Percentiles rank a stretch among this genome's conserved stretches.
Evolutionary conservation across 2,888 invertebrate species (phyloP).

Genomic region (Phyto melanocephala): DNA sequence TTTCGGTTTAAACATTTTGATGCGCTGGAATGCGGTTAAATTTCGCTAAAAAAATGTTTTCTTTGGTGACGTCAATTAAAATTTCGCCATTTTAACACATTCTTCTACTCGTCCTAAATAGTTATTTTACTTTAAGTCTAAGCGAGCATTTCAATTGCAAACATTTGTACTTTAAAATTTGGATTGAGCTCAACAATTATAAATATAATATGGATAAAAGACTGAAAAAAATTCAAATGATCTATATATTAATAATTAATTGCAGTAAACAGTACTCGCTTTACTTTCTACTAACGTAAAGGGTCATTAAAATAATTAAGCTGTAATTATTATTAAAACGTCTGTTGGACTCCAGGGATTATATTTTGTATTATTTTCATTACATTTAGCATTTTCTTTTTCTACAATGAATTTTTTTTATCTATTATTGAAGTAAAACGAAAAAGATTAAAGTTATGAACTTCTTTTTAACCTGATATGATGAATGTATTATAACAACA

Average conservation of each 20-base stretch:
- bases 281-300: slow-evolving; percentile 1
- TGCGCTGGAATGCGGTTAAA: slow-evolving; percentile 36
- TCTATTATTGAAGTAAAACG: too few species aligned
- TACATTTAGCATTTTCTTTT: neutral
- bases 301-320: neutral
- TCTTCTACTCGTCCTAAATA: neutral
- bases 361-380: neutral
- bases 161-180: too few species aligned
- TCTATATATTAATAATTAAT: neutral
- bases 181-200: too few species aligned
- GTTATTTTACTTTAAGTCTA: neutral
- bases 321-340: neutral
- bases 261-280: neutral
- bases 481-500: slow-evolving; percentile 26
- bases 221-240: too few species aligned
- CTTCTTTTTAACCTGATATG: slow-evolving; percentile 43
- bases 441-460: slow-evolving; percentile 44
- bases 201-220: too few species aligned
- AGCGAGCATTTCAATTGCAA: too few species aligned
- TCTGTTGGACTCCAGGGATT: slow-evolving; percentile 2
- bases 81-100: slow-evolving; percentile 22
- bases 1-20: slow-evolving; percentile 6
- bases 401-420: neutral
- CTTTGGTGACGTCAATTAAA: slow-evolving; percentile 51
- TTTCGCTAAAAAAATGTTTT: slow-evolving; percentile 30